Conservation (phyloP, 2,797 vertebrate genomes). For the Lithobates sylvaticus region DNA sequence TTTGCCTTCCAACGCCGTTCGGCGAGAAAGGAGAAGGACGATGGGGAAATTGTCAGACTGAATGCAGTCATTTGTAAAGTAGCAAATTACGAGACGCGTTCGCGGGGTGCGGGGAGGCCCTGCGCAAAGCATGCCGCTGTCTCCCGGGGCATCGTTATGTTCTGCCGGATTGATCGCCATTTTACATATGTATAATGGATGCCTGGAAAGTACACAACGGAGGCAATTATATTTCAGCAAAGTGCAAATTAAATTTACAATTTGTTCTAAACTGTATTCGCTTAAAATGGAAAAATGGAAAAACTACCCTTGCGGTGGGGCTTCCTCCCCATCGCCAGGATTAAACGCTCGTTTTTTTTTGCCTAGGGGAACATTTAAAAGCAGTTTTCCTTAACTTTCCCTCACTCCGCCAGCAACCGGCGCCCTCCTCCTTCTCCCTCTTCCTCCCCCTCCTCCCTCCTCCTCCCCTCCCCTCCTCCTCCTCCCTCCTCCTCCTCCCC, state of each 20-base stretch:
- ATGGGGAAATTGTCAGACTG: slow-evolving; percentile 26
- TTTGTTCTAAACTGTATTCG: too few species aligned
- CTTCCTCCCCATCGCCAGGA: too few species aligned
- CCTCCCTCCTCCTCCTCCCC: too few species aligned
- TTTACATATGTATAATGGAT: slow-evolving; percentile 1
- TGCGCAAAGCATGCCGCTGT: neutral
- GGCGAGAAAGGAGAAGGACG: neutral
- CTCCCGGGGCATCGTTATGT: slow-evolving; percentile 32
- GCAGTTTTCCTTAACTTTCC: too few species aligned
- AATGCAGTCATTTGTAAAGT: slow-evolving; percentile 30
- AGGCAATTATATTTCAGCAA: neutral
- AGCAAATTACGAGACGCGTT: slow-evolving; percentile 45
- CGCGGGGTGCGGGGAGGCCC: neutral
- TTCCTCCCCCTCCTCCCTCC: too few species aligned
- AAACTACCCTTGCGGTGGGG: too few species aligned
- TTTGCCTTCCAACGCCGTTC: slow-evolving; percentile 3
- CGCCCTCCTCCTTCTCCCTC: too few species aligned
- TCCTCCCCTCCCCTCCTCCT: too few species aligned
- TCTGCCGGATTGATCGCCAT: neutral
- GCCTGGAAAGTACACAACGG: neutral
- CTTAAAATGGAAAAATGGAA: too few species aligned
- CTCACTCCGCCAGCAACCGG: too few species aligned
- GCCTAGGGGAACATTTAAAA: too few species aligned
- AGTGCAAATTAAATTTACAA: neutral
- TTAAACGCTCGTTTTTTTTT: too few species aligned